phyloP scores from a whole-genome alignment of 53 echinoderm and acorn worm genomes.

The Astropecten irregularis region DNA sequence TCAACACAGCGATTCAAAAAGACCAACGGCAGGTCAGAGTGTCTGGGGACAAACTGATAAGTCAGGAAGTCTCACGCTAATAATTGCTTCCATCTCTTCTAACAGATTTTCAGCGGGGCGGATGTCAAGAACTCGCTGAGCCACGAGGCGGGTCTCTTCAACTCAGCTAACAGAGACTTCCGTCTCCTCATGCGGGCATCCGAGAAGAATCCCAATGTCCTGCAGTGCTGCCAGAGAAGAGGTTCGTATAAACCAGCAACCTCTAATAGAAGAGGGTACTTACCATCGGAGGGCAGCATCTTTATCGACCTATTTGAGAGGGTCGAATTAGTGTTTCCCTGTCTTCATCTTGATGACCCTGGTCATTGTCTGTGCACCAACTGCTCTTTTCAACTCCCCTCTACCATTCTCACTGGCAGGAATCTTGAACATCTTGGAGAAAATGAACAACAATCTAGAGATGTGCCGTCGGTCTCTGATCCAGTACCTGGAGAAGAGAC shows the following conservation, averaged over 20 bases:
- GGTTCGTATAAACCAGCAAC: no score
- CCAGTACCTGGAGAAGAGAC: constrained; percentile 90
- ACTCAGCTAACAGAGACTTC: constrained; percentile 91
- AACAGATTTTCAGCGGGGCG: constrained; percentile 85
- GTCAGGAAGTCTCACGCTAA: no score
- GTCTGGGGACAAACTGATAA: no score
- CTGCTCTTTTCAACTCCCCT: no score
- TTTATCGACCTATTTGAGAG: no score
- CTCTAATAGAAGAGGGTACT: no score
- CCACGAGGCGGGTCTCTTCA: constrained; percentile 86
- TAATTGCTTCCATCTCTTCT: no score
- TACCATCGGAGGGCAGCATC: no score
- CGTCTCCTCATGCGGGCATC: constrained; percentile 91
- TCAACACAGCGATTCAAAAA: no score
- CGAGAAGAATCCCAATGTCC: constrained; percentile 95
- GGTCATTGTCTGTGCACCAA: background rate
- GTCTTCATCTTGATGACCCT: no score
- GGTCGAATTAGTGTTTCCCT: no score
- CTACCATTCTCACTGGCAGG: constrained; percentile 59
- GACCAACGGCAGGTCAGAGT: no score
- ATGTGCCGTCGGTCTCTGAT: constrained; percentile 84
- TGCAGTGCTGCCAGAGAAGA: constrained; percentile 99
- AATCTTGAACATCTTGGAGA: constrained; percentile 83
- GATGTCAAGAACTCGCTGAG: constrained; percentile 86
- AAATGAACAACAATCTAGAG: constrained; percentile 92